These are phyloP conservation scores for Tetragonisca angustula DNA, from an alignment of 2,888 invertebrate genomes.

Conservation along the genomic window DNA sequence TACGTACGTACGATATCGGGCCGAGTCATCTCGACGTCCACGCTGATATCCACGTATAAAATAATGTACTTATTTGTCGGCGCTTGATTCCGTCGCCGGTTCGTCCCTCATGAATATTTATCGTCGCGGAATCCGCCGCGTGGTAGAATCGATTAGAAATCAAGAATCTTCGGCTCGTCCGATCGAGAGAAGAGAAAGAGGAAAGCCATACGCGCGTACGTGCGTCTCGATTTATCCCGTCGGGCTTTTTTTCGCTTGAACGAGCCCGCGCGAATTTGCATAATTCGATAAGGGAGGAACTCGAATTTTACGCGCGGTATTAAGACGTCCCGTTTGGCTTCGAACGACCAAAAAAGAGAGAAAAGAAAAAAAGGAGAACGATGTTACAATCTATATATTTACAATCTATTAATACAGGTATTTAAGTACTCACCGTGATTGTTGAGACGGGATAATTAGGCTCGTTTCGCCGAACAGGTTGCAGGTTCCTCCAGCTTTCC, in stretches of 20 bases:
- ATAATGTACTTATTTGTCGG: conserved; percentile 32
- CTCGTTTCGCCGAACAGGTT: not conserved
- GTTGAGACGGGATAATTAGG: not conserved
- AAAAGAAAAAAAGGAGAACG: not conserved
- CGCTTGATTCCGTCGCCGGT: not conserved
- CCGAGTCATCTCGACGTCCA: not conserved
- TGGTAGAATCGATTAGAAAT: not conserved
- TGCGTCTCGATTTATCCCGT: not conserved
- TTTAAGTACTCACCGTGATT: not conserved
- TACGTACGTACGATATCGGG: not conserved
- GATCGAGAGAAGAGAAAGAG: not conserved
- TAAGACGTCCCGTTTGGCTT: not conserved
- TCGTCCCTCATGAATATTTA: conserved; percentile 7
- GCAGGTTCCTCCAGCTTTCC: not conserved
- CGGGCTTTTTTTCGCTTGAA: not conserved
- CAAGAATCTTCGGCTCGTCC: not conserved
- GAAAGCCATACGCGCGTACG: not conserved
- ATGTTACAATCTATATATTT: not conserved
- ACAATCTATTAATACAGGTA: not conserved
- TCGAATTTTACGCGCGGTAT: not conserved
- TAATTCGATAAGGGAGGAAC: not conserved
- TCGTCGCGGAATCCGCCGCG: not conserved
- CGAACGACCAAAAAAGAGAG: not conserved
- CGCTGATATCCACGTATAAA: conserved; percentile 10
- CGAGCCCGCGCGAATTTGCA: conserved; percentile 1